phyloP scores from a whole-genome alignment of 2,888 invertebrate genomes.

The Eledona agricola region DNA sequence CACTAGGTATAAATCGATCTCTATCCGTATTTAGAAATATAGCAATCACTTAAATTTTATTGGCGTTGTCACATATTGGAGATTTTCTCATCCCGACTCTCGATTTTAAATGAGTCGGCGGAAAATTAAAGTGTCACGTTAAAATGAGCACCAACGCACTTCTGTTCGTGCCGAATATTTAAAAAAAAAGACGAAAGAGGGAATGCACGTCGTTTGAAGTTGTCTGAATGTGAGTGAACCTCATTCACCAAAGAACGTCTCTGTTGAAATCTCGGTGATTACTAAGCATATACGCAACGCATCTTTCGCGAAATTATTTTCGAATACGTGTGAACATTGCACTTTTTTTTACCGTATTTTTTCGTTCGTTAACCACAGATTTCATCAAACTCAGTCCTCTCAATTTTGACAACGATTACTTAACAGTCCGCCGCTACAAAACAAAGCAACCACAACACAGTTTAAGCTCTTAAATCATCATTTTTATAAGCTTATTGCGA shows the following conservation, averaged over 20 bases:
- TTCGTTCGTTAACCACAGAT: slow-evolving; percentile 9
- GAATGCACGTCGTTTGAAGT: slow-evolving; percentile 39
- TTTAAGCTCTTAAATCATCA: no score
- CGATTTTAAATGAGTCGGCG: slow-evolving; percentile 24
- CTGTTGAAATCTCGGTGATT: slow-evolving; percentile 47
- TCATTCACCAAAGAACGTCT: slow-evolving; percentile 45
- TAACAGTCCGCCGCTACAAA: no score
- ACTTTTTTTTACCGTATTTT: slow-evolving; percentile 16
- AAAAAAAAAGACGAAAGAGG: slow-evolving; percentile 28
- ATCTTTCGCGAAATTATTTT: slow-evolving; percentile 28
- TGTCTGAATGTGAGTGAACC: slow-evolving; percentile 44
- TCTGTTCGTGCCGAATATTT: slow-evolving; percentile 26
- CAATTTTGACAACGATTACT: slow-evolving; percentile 12
- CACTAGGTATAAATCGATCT: slow-evolving; percentile 48
- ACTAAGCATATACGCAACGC: slow-evolving; percentile 26
- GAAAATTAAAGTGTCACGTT: slow-evolving; percentile 19
- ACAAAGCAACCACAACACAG: no score
- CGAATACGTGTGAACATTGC: slow-evolving; percentile 4
- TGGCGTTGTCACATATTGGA: slow-evolving; percentile 41
- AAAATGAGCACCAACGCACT: slow-evolving; percentile 13
- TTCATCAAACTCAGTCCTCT: slow-evolving; percentile 21
- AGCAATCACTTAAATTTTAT: slow-evolving; percentile 52
- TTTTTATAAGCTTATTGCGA: no score
- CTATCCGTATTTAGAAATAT: slow-evolving; percentile 52
- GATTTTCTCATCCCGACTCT: slow-evolving; percentile 26